Base-by-base conservation (phyloP, 1,140 invertebrate genomes). In the Orussus abietinus region DNA sequence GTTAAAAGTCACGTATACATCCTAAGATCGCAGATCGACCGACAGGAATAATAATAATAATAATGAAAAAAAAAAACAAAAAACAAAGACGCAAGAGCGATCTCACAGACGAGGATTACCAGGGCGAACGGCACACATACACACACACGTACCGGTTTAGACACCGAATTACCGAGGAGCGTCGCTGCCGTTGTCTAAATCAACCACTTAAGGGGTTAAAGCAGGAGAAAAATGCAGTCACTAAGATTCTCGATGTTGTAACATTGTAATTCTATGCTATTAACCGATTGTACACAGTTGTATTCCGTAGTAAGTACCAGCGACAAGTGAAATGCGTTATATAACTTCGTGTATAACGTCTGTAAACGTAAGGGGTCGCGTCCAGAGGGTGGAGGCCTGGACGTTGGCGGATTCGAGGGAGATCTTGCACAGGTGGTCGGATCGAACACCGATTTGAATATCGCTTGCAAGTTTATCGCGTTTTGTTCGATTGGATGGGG, bases 231-330 rank as follows among this genome's bases (percentile, higher is more conserved):
- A 33, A 33, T n/a, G n/a, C n/a, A n/a, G n/a, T n/a, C 52, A 43
- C 46, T 61, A 63, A 63, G 49, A 62, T 59, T 66, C 62, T 64
- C 53, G 57, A 66, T 66, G 64, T 66, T 66, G 60, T 63, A 68
- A 65, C 52, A 62, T 54, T 66, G 59, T 68, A 62, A 63, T 43
- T 62, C 57, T 62, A 60, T 56, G 54, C 57, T 63, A 62, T 61
- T 57, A 62, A 62, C 46, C 53, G 53, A 59, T 61, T 56, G 54
- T 64, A 64, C 49, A 52, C 60, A 60, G 54, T 60, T 66, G 49
- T 59, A 63, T 64, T 62, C 46, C 44, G 50, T 66, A 66, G 53
- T 59, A 52, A 50, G 41, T 51, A 60, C 37, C 40, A 44, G 14
- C 22, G 35, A 32, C 38, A 47, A 42, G 38, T 56, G 20, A 31